Evolutionary conservation across 2,113 vertebrate species (phyloP), one percentile per base, ranked within the genome.

Genomic region (Nothoprocta pentlandii): DNA sequence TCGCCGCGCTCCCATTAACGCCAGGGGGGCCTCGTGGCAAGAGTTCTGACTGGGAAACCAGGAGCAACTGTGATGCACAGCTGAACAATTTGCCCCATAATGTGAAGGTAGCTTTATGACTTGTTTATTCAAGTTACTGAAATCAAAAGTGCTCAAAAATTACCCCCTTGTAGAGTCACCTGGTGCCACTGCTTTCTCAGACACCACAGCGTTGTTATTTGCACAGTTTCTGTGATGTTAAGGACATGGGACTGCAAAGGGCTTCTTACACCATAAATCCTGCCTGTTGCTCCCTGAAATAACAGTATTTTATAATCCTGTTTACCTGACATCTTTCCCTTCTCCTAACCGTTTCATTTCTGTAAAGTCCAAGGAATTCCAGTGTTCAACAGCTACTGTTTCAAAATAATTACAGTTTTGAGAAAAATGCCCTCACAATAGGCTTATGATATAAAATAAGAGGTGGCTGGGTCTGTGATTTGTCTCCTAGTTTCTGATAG

Each of bases 71-170:
- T 66, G 95, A 78, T 42, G 87, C 92, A 93, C 84, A 91, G 94
- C 95, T 91, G 89, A 94, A 47, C 91, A 96, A 96, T 96, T 95
- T 93, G 87, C 92, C 89, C 89, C 91, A 78, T 93, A 95, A 96
- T 0, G 79, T 58, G 94, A 83, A 91, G 79, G 68, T 30, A 71
- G 76, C 47, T 85, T 89, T 88, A 73, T 14, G 58, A 92, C 32
- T n/a, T 96, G 67, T 75, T 92, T 92, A 49, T 83, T 93, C 76
- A 71, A 75, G 82, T 75, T 86, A 34, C 41, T 79, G 87, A 76
- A 85, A 87, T 56, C 23, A 58, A 90, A 95, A 62, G 49, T 76
- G 58, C 54, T 90, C 5, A 85, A 76, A 91, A 81, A 89, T 42
- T 32, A 46, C 26, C 28, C 36, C 63, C 61, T 89, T 76, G 21